Conservation (phyloP, 64 coral and sea anemone species). For the Pocillopora verrucosa region DNA sequence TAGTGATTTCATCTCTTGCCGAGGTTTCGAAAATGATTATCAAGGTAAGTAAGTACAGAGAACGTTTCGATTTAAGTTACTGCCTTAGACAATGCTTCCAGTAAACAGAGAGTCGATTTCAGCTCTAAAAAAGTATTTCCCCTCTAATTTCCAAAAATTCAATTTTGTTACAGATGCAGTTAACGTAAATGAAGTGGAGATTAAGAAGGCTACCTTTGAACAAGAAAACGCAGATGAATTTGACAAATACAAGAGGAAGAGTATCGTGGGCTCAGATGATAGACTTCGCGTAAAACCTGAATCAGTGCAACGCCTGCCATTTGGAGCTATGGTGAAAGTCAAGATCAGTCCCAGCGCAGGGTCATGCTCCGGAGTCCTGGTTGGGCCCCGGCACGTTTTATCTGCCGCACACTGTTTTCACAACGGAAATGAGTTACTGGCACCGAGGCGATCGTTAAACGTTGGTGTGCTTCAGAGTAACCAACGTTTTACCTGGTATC, state of each 20-base stretch:
- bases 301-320: background rate
- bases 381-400: slow-evolving; percentile 24
- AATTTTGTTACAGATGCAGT: background rate
- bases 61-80: background rate
- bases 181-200: background rate
- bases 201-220: too few relatives aligned
- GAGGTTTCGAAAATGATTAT: background rate
- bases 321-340: slow-evolving; percentile 31
- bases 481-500: background rate
- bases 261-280: slow-evolving; percentile 36
- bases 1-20: background rate
- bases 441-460: background rate
- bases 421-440: background rate
- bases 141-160: too few relatives aligned
- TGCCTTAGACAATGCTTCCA: too few relatives aligned
- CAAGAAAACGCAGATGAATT: background rate
- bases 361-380: slow-evolving; percentile 14
- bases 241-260: background rate
- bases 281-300: background rate
- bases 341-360: background rate
- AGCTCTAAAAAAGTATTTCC: too few relatives aligned
- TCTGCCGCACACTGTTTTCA: slow-evolving; percentile 40
- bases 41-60: background rate
- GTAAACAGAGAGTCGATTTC: background rate
- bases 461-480: slow-evolving; percentile 17